These are phyloP conservation scores for Sabellastarte sp. DNA, from an alignment of 2,888 invertebrate genomes.

Conservation along the genomic window DNA sequence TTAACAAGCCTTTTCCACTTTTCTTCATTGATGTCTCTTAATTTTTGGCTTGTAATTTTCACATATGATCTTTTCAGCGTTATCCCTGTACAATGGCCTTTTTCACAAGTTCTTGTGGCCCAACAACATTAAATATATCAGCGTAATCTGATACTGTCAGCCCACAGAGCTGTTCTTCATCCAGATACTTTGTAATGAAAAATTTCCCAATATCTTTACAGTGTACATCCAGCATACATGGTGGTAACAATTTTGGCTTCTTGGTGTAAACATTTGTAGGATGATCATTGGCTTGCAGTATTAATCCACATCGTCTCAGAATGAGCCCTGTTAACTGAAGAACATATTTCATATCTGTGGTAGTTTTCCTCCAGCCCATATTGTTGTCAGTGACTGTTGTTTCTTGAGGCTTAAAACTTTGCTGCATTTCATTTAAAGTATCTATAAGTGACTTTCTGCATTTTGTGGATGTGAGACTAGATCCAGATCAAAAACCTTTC, in stretches of 20 bases:
- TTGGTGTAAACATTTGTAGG: not conserved
- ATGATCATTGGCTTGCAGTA: not conserved
- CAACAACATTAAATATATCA: too few relatives aligned
- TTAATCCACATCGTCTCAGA: not conserved
- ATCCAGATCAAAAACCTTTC: not conserved
- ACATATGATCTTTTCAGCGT: not conserved
- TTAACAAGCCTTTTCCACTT: too few relatives aligned
- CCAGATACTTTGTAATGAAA: not conserved
- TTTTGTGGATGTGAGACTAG: not conserved
- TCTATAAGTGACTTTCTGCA: too few relatives aligned
- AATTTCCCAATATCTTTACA: not conserved
- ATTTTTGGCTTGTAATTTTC: not conserved
- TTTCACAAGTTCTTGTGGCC: not conserved
- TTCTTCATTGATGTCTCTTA: not conserved
- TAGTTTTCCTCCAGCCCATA: not conserved
- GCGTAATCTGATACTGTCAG: too few relatives aligned
- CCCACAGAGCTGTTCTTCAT: not conserved
- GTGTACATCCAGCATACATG: not conserved
- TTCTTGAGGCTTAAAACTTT: not conserved
- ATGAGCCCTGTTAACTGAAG: not conserved
- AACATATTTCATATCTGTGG: not conserved
- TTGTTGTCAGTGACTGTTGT: not conserved
- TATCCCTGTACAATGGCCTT: not conserved
- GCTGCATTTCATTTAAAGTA: too few relatives aligned
- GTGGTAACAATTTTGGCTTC: not conserved